These are phyloP conservation scores for Pseudonaja textilis DNA, from an alignment of 2,113 vertebrate species.

Conservation along the genomic window DNA sequence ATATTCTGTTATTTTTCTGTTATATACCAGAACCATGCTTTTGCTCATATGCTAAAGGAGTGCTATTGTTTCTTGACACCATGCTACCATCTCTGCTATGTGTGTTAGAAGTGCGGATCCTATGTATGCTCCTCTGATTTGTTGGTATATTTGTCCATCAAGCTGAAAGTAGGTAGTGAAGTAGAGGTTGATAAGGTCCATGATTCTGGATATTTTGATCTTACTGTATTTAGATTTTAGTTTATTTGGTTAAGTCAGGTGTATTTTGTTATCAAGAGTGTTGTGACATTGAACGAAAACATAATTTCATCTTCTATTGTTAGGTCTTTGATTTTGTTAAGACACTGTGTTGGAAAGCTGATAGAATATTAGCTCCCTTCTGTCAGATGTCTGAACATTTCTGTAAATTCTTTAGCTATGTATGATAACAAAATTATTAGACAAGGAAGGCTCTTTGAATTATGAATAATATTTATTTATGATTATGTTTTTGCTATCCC, in stretches of 20 bases:
- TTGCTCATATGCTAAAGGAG: background rate
- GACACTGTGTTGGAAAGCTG: background rate
- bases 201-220: background rate
- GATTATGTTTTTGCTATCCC: background rate
- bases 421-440: background rate
- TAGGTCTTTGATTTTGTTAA: background rate
- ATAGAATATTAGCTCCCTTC: background rate
- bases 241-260: background rate
- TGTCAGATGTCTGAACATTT: background rate
- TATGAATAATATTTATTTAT: constrained; percentile 4
- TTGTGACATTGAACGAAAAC: background rate
- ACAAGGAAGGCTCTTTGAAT: constrained; percentile 44
- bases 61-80: background rate
- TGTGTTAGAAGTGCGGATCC: background rate
- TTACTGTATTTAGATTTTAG: background rate
- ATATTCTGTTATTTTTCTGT: no score
- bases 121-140: background rate
- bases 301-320: background rate
- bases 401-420: background rate
- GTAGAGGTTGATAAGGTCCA: background rate
- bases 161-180: background rate
- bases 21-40: background rate
- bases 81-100: background rate
- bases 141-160: background rate
- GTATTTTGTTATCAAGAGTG: background rate